Base-by-base conservation (phyloP, 2,888 invertebrate genomes). In the Actias luna region DNA sequence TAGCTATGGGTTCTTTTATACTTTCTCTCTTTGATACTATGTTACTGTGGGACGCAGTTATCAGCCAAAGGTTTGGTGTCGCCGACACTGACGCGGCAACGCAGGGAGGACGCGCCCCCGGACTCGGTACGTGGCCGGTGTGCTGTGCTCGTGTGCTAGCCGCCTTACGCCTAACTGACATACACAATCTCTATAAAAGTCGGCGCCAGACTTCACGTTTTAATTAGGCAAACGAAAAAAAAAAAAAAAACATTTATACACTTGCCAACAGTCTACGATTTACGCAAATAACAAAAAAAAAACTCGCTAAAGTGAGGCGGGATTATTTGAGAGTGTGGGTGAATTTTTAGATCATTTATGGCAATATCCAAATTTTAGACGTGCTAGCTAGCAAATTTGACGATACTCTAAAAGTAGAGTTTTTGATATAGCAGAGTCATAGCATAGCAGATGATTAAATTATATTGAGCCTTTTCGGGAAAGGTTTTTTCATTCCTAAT, bases 61-160 rank as follows among this genome's bases (percentile, higher is more conserved):
- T 82, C 91, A 71, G 82, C 87, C 76, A 88, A 89, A 82, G 90
- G 89, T 77, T 83, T 90, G 85, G 82, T 83, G 78, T 77, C 87
- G 76, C 82, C 88, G 69, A 87, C 87, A 74, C 85, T 86, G 76
- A 85, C 84, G 73, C 76, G 85, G 76, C 84, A 88, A 73, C 87
- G 80, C 75, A 78, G 79, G 76, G 83, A 79, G 77, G 80, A 80
- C 71, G 79, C 75, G 65, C 62, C 77, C 63, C 66, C 69, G 69
- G 73, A 84, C 69, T 77, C 87, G 89, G 89, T 89, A 90, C 82
- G 90, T 88, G 75, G 74, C 75, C 79, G 76, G 73, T 72, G 67
- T 75, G 66, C 66, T 64, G 50, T 42, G 42, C 42, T 42, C 42
- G 42, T 72, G 76, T 71, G 74, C 71, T 71, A 74, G 63, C 64